Conservation (phyloP, 1,140 invertebrate species). For the Aphis craccivora region DNA sequence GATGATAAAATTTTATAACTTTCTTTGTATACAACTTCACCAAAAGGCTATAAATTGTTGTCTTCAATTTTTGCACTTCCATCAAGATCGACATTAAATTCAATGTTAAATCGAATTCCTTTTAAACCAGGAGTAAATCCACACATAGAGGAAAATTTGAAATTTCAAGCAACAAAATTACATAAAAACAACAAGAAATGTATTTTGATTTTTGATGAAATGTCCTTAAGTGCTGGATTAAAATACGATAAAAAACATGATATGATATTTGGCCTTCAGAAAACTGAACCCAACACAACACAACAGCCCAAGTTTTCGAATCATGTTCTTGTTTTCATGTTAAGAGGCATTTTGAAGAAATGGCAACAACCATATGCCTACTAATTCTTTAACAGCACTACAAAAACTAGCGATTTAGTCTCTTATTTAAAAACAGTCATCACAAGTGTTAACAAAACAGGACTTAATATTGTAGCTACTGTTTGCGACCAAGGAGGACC, state of each 20-base stretch:
- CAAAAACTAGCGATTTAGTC: background rate
- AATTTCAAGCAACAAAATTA: background rate
- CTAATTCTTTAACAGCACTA: background rate
- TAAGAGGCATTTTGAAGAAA: background rate
- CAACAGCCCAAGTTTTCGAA: background rate
- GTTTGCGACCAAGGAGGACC: conserved; percentile 10
- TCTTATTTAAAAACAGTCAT: background rate
- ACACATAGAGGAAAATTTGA: background rate
- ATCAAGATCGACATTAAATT: background rate
- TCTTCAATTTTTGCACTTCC: background rate
- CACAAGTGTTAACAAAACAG: background rate
- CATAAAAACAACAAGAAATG: background rate
- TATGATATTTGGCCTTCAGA: background rate
- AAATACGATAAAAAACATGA: background rate
- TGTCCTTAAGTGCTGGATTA: background rate
- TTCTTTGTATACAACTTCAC: background rate
- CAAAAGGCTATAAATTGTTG: background rate
- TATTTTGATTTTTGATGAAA: conserved; percentile 22
- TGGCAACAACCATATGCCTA: background rate
- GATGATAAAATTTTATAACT: conserved; percentile 9
- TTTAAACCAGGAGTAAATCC: background rate
- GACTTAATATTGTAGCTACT: background rate
- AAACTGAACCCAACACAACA: background rate
- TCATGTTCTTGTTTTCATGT: conserved; percentile 21
- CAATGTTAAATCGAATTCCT: background rate